phyloP scores from a whole-genome alignment of 2,888 invertebrate genomes.

The Ormyrus pomaceus region DNA sequence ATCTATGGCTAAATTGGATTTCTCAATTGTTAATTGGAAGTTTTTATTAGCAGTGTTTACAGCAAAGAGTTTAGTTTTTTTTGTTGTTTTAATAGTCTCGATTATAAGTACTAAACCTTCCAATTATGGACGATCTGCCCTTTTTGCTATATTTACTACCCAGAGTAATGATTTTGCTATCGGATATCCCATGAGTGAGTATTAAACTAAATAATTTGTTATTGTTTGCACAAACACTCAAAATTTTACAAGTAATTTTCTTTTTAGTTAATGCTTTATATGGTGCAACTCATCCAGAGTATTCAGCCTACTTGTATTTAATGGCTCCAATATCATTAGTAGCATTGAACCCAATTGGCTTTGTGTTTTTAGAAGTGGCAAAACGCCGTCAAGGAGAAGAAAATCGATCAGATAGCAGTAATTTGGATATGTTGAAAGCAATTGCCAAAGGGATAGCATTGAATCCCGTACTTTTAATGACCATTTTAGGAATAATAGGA shows the following conservation, averaged over 20 bases:
- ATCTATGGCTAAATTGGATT: constrained; percentile 90
- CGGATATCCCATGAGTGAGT: constrained; percentile 94
- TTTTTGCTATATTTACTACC: constrained; percentile 96
- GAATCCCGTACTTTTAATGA: constrained; percentile 96
- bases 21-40: constrained; percentile 91
- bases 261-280: constrained; percentile 90
- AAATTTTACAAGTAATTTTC: constrained; percentile 3
- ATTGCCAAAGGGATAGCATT: constrained; percentile 83
- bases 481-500: constrained; percentile 90
- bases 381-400: constrained; percentile 76
- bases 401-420: constrained; percentile 58
- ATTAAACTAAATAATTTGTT: constrained; percentile 13
- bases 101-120: constrained; percentile 87
- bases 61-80: constrained; percentile 91
- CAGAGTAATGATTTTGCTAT: constrained; percentile 99
- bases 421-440: constrained; percentile 64
- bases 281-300: constrained; percentile 90
- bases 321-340: constrained; percentile 96
- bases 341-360: constrained; percentile 93
- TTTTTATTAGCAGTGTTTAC: constrained; percentile 91
- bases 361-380: constrained; percentile 91
- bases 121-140: constrained; percentile 90
- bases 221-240: neutral
- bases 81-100: constrained; percentile 86
- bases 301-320: constrained; percentile 92